Evolutionary conservation across 2,113 vertebrate species (phyloP).

Genomic region (Tachycineta bicolor): DNA sequence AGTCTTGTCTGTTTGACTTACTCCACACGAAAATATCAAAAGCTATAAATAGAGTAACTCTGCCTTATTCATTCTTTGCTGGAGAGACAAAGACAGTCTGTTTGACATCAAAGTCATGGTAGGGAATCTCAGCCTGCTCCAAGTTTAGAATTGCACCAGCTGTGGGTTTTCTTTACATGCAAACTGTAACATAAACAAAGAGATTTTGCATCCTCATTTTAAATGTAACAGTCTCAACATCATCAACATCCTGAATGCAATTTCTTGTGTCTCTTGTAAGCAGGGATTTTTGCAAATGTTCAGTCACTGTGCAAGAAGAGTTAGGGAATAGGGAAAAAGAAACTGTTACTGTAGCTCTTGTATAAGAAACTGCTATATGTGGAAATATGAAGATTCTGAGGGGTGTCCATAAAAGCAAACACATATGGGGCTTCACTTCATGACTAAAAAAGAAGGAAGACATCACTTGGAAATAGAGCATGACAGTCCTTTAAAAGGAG

Average conservation of each 20-base stretch:
- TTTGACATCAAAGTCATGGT: background rate
- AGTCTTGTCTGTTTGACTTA: background rate
- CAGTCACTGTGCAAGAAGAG: background rate
- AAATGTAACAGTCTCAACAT: background rate
- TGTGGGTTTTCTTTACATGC: background rate
- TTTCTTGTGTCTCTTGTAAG: background rate
- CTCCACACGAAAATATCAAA: background rate
- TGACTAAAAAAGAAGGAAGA: background rate
- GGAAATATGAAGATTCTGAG: background rate
- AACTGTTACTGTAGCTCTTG: background rate
- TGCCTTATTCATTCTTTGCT: background rate
- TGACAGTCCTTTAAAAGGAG: background rate
- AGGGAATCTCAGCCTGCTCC: background rate
- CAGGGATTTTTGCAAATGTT: background rate
- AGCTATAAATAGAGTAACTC: background rate
- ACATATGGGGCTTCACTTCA: background rate
- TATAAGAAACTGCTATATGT: background rate
- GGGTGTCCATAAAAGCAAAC: background rate
- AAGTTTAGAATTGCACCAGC: background rate
- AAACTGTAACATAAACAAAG: background rate
- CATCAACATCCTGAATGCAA: background rate
- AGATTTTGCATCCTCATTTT: background rate
- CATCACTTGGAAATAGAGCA: background rate
- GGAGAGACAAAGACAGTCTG: background rate
- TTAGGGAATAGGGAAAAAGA: background rate